phyloP scores from a whole-genome alignment of 1,140 invertebrate genomes.

The Drosophila sechellia region DNA sequence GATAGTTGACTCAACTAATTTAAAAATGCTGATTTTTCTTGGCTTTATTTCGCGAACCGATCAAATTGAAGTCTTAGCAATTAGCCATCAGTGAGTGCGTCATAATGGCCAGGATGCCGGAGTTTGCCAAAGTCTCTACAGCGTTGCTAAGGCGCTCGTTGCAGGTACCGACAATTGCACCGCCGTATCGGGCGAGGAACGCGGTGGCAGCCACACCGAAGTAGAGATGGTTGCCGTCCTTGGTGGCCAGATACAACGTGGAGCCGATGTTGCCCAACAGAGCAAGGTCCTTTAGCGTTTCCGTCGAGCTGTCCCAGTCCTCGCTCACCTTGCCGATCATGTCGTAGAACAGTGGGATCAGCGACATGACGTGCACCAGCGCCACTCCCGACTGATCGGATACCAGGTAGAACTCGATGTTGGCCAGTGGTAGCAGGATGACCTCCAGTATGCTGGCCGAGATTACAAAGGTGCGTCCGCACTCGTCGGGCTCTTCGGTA shows the following conservation, averaged over 20 bases:
- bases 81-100: slow-evolving; percentile 25
- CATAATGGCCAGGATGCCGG: slow-evolving; percentile 51
- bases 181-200: slow-evolving; percentile 35
- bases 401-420: slow-evolving; percentile 54
- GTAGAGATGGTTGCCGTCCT: slow-evolving; percentile 38
- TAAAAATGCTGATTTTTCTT: too few relatives aligned
- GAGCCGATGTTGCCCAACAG: slow-evolving; percentile 62
- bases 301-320: slow-evolving; percentile 44
- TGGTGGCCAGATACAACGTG: slow-evolving; percentile 34
- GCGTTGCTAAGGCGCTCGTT: background rate
- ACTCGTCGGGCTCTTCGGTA: slow-evolving; percentile 21
- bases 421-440: slow-evolving; percentile 51
- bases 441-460: slow-evolving; percentile 45
- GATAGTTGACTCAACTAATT: too few relatives aligned
- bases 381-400: slow-evolving; percentile 26
- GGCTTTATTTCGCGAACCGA: background rate
- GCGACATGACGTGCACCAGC: slow-evolving; percentile 48
- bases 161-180: slow-evolving; percentile 11
- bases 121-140: slow-evolving; percentile 31
- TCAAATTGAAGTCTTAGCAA: background rate
- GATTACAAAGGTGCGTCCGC: slow-evolving; percentile 27
- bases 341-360: slow-evolving; percentile 65
- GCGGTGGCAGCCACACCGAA: slow-evolving; percentile 36
- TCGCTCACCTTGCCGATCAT: slow-evolving; percentile 51
- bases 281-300: slow-evolving; percentile 57